A percentile compares a stretch with the other conserved stretches of the same genome.
phyloP scores from a whole-genome alignment of 2,797 vertebrate species.

The Atherinosoma microstoma region DNA sequence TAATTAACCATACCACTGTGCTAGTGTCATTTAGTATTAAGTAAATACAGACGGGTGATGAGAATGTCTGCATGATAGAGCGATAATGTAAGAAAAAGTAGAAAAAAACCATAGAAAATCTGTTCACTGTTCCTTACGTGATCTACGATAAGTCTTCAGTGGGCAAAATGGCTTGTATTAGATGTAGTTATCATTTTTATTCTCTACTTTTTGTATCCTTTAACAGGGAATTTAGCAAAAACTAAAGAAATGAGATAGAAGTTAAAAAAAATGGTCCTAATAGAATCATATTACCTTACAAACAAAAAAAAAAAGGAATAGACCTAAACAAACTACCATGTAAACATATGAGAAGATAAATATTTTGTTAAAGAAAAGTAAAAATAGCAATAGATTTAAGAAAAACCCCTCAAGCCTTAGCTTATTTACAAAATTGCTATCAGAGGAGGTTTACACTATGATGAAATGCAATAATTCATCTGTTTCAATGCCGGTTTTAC shows the following conservation, averaged over 20 bases:
- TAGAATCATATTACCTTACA: background rate
- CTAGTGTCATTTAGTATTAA: background rate
- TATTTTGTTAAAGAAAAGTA: background rate
- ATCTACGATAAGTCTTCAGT: background rate
- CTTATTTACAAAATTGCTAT: background rate
- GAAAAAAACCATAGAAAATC: background rate
- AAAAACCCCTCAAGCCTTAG: background rate
- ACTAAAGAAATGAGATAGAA: background rate
- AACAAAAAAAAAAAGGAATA: background rate
- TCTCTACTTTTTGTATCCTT: background rate
- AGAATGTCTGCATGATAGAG: background rate
- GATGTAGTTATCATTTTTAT: background rate
- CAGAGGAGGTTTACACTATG: background rate
- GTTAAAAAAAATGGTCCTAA: background rate
- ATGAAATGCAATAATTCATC: constrained; percentile 26
- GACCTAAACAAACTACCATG: background rate
- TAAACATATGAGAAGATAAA: background rate
- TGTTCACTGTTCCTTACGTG: background rate
- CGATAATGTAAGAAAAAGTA: background rate
- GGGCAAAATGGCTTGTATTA: background rate
- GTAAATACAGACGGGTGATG: background rate
- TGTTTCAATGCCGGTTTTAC: constrained; percentile 6
- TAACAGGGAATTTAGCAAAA: background rate
- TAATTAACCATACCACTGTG: background rate
- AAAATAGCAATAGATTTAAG: background rate